Conservation (phyloP, 2,113 vertebrate species). For the Rutilus rutilus region DNA sequence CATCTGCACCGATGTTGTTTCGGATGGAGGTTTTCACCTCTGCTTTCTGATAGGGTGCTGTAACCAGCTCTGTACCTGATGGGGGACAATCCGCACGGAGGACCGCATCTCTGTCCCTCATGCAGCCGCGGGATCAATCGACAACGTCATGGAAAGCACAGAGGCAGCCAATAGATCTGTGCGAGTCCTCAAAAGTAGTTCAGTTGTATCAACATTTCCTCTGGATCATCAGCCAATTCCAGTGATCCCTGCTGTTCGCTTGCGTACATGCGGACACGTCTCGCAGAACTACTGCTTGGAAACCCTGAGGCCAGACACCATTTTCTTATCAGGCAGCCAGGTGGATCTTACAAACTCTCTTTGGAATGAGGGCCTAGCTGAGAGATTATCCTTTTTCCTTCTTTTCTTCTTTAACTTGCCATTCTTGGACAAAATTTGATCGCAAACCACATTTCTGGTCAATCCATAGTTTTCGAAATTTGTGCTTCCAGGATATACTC, state of each 20-base stretch:
- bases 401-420: background rate
- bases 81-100: background rate
- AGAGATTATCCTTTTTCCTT: background rate
- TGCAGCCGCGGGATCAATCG: slow-evolving; percentile 46
- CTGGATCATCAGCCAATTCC: slow-evolving; percentile 40
- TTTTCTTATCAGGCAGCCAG: background rate
- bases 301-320: background rate
- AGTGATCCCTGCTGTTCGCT: slow-evolving; percentile 39
- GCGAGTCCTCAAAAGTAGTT: slow-evolving; percentile 49
- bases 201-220: slow-evolving; percentile 55
- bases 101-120: slow-evolving; percentile 6
- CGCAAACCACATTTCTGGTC: no score
- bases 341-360: slow-evolving; percentile 39
- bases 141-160: slow-evolving; percentile 59
- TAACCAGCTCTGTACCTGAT: background rate
- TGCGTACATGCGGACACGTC: background rate
- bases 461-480: background rate
- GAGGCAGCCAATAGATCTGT: slow-evolving; percentile 49
- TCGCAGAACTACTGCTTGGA: background rate
- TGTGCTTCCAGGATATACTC: background rate
- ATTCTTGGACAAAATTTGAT: background rate
- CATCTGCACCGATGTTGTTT: background rate
- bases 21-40: slow-evolving; percentile 8
- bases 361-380: background rate
- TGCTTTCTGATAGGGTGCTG: background rate